A percentile compares a stretch with the other conserved stretches of the same genome.
Conservation (phyloP, 2,888 invertebrate genomes). For the Hipparchia semele region DNA sequence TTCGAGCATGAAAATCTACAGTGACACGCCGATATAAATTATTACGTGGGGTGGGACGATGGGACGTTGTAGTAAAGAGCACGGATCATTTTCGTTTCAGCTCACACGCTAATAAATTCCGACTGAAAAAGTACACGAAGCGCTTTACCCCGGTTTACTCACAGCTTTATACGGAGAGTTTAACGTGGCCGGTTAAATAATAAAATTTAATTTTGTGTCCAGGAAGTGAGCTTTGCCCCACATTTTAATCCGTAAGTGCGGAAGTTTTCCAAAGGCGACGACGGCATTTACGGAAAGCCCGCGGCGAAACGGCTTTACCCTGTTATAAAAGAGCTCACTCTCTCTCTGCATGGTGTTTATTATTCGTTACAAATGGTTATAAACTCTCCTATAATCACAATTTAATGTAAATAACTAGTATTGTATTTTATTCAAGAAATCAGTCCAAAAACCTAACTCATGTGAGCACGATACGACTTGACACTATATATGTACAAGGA, state of each 20-base stretch:
- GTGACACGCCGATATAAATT: not conserved
- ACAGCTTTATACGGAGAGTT: not conserved
- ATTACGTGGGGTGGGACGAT: not conserved
- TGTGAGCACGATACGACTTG: conserved; percentile 50
- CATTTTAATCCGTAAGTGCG: not conserved
- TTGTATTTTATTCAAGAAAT: conserved; percentile 36
- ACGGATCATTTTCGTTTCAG: not conserved
- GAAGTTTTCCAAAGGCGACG: not conserved
- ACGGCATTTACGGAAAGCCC: too few species aligned
- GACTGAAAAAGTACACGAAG: not conserved
- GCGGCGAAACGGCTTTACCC: too few species aligned
- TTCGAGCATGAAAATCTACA: not conserved
- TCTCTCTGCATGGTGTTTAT: too few species aligned
- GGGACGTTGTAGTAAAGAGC: not conserved
- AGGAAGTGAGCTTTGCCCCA: not conserved
- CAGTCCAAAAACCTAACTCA: conserved; percentile 47
- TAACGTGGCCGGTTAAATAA: conserved; percentile 1
- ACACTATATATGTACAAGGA: conserved; percentile 41
- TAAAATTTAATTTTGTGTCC: not conserved
- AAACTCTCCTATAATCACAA: too few species aligned
- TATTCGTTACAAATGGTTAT: too few species aligned
- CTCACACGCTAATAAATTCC: conserved; percentile 2
- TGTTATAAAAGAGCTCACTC: too few species aligned
- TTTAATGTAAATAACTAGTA: not conserved
- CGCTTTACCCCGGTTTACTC: not conserved